A percentile compares a stretch with the other conserved stretches of the same genome.
Conservation (phyloP, 2,797 vertebrate species). For the Coluber constrictor region DNA sequence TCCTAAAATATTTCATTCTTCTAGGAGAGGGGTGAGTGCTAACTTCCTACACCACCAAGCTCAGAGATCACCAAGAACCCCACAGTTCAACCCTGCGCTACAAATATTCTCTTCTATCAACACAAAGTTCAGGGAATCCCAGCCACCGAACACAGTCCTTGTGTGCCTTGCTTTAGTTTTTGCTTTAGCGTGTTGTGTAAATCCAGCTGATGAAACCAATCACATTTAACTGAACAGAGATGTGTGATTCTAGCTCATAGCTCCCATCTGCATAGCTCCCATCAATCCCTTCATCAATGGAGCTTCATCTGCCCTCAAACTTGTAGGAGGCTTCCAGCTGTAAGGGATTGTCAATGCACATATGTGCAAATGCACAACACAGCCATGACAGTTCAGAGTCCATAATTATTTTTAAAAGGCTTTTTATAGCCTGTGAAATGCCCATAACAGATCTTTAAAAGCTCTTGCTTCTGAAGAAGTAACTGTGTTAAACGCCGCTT, state of each 20-base stretch:
- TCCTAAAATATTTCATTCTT: no score
- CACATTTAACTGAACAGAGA: neutral
- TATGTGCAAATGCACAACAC: neutral
- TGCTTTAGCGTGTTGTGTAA: neutral
- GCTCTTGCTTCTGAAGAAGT: constrained; percentile 50
- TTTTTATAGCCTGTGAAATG: constrained; percentile 35
- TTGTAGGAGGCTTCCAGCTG: neutral
- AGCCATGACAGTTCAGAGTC: neutral
- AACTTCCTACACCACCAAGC: neutral
- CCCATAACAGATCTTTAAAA: constrained; percentile 28
- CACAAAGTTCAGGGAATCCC: neutral
- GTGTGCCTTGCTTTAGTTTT: neutral
- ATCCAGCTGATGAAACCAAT: neutral
- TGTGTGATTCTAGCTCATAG: neutral
- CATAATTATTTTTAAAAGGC: neutral
- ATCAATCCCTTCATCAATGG: neutral
- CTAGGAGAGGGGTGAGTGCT: no score
- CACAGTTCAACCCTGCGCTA: neutral
- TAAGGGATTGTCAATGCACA: neutral
- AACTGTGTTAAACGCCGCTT: constrained; percentile 33
- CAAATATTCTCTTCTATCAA: neutral
- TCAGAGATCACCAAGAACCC: neutral
- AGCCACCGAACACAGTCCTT: neutral
- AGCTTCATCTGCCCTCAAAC: neutral
- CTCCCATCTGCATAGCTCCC: neutral